These are phyloP conservation scores for Plecotus auritus DNA, from an alignment of 2,113 vertebrate genomes.

Conservation along the genomic window DNA sequence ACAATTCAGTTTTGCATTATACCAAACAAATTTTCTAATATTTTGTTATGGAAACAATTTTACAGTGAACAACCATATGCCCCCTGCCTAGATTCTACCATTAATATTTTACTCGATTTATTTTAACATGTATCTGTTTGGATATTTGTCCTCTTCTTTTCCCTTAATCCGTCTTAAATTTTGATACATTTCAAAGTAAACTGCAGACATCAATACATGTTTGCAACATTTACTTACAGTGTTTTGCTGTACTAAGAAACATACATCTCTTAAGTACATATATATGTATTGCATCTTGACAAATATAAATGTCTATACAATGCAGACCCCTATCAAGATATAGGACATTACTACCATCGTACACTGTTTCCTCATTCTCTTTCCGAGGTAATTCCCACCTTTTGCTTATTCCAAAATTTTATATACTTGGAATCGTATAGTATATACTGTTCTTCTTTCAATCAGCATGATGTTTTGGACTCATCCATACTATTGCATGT, in stretches of 20 bases:
- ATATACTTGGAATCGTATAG: not conserved
- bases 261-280: not conserved
- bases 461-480: not conserved
- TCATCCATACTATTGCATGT: not conserved
- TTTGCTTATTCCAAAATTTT: not conserved
- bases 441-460: not conserved
- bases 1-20: not conserved
- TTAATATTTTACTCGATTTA: not conserved
- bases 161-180: not conserved
- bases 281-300: not conserved
- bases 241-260: constrained; percentile 20
- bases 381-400: not conserved
- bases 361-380: not conserved
- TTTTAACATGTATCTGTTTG: not conserved
- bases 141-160: not conserved
- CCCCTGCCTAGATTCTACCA: not conserved
- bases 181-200: constrained; percentile 16
- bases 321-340: not conserved
- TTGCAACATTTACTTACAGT: not conserved
- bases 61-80: not conserved
- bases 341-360: not conserved
- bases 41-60: constrained; percentile 47
- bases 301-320: not conserved
- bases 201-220: not conserved
- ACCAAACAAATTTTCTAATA: not conserved